These are phyloP conservation scores for Halichoeres trimaculatus DNA, from an alignment of 2,113 vertebrate species.

Conservation along the genomic window DNA sequence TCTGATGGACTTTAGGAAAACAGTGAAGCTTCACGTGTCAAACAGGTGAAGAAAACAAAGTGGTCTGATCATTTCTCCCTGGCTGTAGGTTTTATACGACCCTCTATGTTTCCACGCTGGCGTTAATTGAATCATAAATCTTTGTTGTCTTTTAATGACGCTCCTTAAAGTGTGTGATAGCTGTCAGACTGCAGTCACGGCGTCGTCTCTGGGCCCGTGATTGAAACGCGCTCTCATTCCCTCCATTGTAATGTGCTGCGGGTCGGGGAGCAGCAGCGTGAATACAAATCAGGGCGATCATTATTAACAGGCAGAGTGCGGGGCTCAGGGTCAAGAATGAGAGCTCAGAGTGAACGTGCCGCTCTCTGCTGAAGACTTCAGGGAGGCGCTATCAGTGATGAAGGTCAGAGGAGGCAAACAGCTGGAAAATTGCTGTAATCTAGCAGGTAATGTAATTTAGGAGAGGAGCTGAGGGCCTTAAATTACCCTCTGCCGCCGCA, in stretches of 20 bases:
- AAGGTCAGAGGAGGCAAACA: slow-evolving; percentile 73
- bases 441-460: slow-evolving; percentile 76
- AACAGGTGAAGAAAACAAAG: no score
- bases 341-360: slow-evolving; percentile 56
- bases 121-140: neutral
- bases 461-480: slow-evolving; percentile 56
- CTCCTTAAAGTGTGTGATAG: neutral
- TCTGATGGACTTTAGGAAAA: no score
- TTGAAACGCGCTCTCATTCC: slow-evolving; percentile 45
- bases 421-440: slow-evolving; percentile 76
- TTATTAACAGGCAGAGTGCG: slow-evolving; percentile 52
- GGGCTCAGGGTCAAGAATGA: slow-evolving; percentile 60
- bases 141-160: neutral
- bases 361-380: slow-evolving; percentile 51
- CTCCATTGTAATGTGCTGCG: slow-evolving; percentile 8
- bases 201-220: slow-evolving; percentile 19
- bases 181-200: neutral
- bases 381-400: slow-evolving; percentile 62
- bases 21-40: no score
- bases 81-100: neutral
- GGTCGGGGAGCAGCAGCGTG: slow-evolving; percentile 11
- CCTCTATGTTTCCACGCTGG: neutral
- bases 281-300: slow-evolving; percentile 57
- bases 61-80: no score
- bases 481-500: slow-evolving; percentile 50